These are phyloP conservation scores for Aotus griseimembra DNA, from an alignment of 2,797 vertebrate species.

Conservation along the genomic window DNA sequence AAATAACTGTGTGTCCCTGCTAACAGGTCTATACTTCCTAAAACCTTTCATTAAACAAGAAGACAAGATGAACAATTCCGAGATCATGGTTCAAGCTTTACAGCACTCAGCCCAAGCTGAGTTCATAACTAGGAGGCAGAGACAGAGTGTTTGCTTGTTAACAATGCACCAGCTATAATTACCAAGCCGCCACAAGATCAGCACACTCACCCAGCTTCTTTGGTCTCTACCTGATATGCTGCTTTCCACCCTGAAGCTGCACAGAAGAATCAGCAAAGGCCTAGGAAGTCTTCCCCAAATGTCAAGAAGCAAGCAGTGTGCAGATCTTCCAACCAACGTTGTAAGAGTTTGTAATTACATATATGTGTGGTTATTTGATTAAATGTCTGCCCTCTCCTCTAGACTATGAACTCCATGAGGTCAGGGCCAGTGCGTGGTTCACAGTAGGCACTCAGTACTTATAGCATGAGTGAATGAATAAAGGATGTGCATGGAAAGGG, in stretches of 20 bases:
- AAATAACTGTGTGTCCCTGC: conserved; percentile 70
- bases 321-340: neutral
- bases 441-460: neutral
- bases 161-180: conserved; percentile 45
- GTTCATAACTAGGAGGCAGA: conserved; percentile 38
- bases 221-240: neutral
- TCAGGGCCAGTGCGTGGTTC: neutral
- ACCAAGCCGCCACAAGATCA: neutral
- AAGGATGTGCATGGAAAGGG: neutral
- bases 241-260: neutral
- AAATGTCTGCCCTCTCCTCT: neutral
- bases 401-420: neutral
- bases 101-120: neutral
- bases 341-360: neutral
- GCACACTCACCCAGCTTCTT: neutral
- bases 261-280: conserved; percentile 44
- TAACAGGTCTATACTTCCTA: conserved; percentile 62
- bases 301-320: neutral
- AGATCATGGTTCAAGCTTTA: conserved; percentile 37
- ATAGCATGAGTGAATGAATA: neutral
- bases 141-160: conserved; percentile 27
- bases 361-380: neutral
- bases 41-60: conserved; percentile 72
- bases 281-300: neutral
- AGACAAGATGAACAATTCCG: conserved; percentile 62